Evolutionary conservation across 2,888 invertebrate species (phyloP).

Genomic region (Antitype chi): DNA sequence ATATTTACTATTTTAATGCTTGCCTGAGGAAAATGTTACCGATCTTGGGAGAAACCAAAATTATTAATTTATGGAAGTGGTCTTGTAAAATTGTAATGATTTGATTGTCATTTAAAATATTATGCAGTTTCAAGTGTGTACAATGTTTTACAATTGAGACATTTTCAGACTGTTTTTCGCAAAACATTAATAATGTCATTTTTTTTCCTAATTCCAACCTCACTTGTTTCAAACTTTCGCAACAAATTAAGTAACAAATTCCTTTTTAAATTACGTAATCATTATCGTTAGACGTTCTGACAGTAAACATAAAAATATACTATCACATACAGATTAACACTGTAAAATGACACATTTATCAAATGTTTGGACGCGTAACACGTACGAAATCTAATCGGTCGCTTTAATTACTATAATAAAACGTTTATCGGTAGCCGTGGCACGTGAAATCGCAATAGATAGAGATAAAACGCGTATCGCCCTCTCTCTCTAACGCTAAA

Average conservation of each 20-base stretch:
- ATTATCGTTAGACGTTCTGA: constrained; percentile 70
- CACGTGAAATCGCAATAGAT: constrained; percentile 86
- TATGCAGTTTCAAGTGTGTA: background rate
- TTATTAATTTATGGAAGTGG: background rate
- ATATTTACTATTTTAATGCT: constrained; percentile 37
- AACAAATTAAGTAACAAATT: constrained; percentile 13
- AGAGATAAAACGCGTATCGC: constrained; percentile 82
- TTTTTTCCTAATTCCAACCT: background rate
- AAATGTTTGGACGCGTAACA: constrained; percentile 82
- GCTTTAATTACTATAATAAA: constrained; percentile 89
- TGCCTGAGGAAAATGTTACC: constrained; percentile 8
- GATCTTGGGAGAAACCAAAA: constrained; percentile 18
- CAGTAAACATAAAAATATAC: constrained; percentile 76
- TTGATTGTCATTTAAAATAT: background rate
- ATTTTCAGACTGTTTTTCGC: background rate
- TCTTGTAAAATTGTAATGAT: background rate
- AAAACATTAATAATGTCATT: background rate
- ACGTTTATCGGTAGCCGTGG: constrained; percentile 86
- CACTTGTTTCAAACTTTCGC: background rate
- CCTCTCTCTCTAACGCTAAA: constrained; percentile 82
- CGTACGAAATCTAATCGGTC: constrained; percentile 83
- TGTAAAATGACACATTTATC: constrained; percentile 85
- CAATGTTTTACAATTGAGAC: background rate
- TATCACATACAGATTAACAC: constrained; percentile 79
- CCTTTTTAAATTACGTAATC: constrained; percentile 73